These are phyloP conservation scores for Excalfactoria chinensis DNA, from an alignment of 2,113 vertebrate genomes.

Conservation along the genomic window DNA sequence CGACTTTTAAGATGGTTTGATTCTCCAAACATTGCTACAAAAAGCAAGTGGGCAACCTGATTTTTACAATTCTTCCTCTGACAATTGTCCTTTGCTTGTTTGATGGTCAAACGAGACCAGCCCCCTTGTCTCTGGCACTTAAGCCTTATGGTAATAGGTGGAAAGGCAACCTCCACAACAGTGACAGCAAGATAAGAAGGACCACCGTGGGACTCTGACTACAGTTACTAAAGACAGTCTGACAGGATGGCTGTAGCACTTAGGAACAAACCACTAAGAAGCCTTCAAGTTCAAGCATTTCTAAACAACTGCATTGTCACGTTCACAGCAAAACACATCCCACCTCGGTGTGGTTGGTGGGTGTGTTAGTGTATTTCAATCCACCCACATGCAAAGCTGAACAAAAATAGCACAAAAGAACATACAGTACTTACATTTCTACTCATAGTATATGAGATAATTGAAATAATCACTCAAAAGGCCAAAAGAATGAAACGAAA, in stretches of 20 bases:
- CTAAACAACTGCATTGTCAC: constrained; percentile 67
- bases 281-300: constrained; percentile 33
- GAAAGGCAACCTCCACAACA: not conserved
- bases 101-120: not conserved
- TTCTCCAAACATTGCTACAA: not conserved
- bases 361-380: constrained; percentile 66
- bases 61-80: constrained; percentile 1
- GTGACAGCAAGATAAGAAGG: not conserved
- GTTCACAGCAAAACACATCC: constrained; percentile 63
- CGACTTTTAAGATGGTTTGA: not conserved
- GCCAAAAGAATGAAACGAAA: constrained; percentile 17
- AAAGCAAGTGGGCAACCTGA: constrained; percentile 22
- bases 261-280: not conserved
- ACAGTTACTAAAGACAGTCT: not conserved
- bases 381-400: constrained; percentile 66
- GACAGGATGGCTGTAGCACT: not conserved
- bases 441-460: constrained; percentile 54
- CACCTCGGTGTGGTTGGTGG: constrained; percentile 66
- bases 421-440: constrained; percentile 67
- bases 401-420: constrained; percentile 75
- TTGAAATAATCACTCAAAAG: constrained; percentile 52
- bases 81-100: not conserved
- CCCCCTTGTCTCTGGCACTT: not conserved
- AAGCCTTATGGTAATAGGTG: not conserved
- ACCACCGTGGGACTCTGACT: not conserved